Evolutionary conservation across 2,888 invertebrate genomes (phyloP), one percentile per base, ranked within the genome.

Genomic region (Chironomus riparius): DNA sequence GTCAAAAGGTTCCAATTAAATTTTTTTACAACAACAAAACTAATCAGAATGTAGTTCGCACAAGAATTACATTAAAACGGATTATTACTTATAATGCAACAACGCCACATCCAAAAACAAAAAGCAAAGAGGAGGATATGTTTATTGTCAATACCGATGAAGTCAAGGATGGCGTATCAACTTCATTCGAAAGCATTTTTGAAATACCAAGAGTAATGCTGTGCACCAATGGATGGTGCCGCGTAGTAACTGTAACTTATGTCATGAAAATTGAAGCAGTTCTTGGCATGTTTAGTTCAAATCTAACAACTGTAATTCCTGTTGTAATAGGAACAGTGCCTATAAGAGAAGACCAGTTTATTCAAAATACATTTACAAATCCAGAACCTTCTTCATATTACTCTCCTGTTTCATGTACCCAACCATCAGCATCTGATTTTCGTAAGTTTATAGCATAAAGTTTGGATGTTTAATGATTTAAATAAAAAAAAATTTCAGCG

Each of bases 1-100:
- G 77, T 15, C 69, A 77, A 69, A 28, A 18, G n/a, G 68, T 77
- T 47, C 77, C 73, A 2, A 4, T 77, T 15, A 73, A 70, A 48
- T 47, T 77, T 15, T 12, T 47, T 10, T 69, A 61, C 38, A 28
- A 13, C 2, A 73, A 73, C 62, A 62, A 47, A 15, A 73, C 62
- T 13, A 62, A n/a, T 15, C 12, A 28, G 5, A 61, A 22, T 15
- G 62, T 47, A 12, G 6, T 5, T 13, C 7, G 61, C 2, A 62
- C 62, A 22, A 73, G 22, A 62, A 61, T 73, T 0, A 38, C 15
- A 6, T n/a, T 73, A 21, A 62, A 62, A 38, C 15, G 72, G 1
- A n/a, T 21, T 15, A 62, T 73, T 10, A 7, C 10, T 12, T n/a
- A 28, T 5, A 4, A 18, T 65, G 21, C 65, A 3, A 0, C 2